Evolutionary conservation across 23 tunicate species (phyloP), one percentile per base, ranked within the genome.

Genomic region (Trididemnum nubilum): DNA sequence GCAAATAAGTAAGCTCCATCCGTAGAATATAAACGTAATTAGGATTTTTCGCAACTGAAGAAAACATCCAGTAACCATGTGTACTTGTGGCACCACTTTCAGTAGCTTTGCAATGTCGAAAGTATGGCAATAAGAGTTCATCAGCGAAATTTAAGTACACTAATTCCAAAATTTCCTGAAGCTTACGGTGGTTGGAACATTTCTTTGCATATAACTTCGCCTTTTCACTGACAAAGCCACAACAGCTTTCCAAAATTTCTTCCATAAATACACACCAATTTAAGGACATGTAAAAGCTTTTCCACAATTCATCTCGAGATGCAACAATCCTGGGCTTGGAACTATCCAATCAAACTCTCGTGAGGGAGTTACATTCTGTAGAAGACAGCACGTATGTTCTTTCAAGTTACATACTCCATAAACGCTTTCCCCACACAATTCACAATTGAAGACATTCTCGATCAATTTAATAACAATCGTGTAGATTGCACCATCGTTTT

Each of bases 401-500:
- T 67, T 38, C 31, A 67, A 67, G 38, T 24, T 31, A n/a, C 33
- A 9, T 30, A 3, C 4, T 3, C 74, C 74, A n/a, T 67, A 67
- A 67, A 67, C 31, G 38, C 18, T 9, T 33, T 4, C 74, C 12
- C 33, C 25, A 67, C 74, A 67, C 9, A 30, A 7, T 31, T 4
- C 15, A 33, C 67, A 61, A n/a, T 4, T 61, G 4, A 25, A 22
- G 5, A 67, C 74, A 33, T 67, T 67, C 7, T 61, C 67, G 29
- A 61, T 31, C 74, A 67, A 24, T n/a, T 67, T 67, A 5, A 9
- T 31, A 12, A 67, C 3, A n/a, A 67, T 67, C 15, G 38, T 67
- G 74, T 67, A 67, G 33, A 67, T 67, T 31, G 19, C 38, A 7
- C 74, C 74, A 61, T 61, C 67, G 26, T 61, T 61, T 61, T 61